Evolutionary conservation across 2,888 invertebrate species (phyloP), one percentile per base, ranked within the genome.

Genomic region (Caenorhabditis macrosperma): DNA sequence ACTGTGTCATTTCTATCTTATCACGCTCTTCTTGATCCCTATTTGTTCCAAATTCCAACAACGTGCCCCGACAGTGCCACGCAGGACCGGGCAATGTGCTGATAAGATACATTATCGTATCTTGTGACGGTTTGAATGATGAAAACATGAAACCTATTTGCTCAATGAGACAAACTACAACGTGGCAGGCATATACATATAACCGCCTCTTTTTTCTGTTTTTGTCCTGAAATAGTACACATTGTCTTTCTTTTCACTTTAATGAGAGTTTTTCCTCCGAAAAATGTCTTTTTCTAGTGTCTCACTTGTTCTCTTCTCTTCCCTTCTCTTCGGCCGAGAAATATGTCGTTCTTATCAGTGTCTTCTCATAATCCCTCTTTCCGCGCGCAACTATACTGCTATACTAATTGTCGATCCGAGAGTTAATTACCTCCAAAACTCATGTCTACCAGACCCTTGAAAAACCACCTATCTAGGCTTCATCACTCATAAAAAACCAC

Each of bases 61-160:
- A 33, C 5, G 10, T 33, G 33, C 10, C 15, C 38, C 3, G 15
- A 44, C 44, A 44, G 3, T 17, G 44, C 44, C 17, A 17, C 17
- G 44, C 20, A n/a, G n/a, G 26, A n/a, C n/a, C n/a, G n/a, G n/a
- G n/a, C n/a, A n/a, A n/a, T n/a, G n/a, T 5, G 54, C 41, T 71
- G 71, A 71, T 71, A 71, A 71, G 71, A 61, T 71, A 61, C 54
- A 7, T 26, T 46, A 67, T 69, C 60, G 68, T 68, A 68, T 59
- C 52, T 30, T 52, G 30, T 54, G 44, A 54, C 61, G 20, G 44
- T 9, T 15, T 12, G 17, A 26, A n/a, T 28, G 26, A 44, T 52
- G 35, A 71, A 60, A 60, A 60, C 50, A 60, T 41, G 41, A 41
- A 46, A 46, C 24, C 30, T 48, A 48, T 60, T 68, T 59, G 59